A percentile compares a stretch with the other conserved stretches of the same genome.
Evolutionary conservation across 2,888 invertebrate genomes (phyloP).

Genomic region (Lamellibrachia satsuma): DNA sequence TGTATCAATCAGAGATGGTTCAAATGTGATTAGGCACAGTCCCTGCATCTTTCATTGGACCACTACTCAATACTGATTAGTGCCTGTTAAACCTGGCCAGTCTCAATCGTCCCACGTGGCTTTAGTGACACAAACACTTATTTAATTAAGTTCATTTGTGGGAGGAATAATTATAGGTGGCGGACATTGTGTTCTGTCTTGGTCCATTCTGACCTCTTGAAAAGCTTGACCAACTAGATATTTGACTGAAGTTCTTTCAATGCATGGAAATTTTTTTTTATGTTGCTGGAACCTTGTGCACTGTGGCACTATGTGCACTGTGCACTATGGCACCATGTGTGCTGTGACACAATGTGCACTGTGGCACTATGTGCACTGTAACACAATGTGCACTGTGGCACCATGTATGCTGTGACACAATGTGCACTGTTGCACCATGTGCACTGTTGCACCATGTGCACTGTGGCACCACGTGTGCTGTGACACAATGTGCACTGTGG

Average conservation of each 20-base stretch:
- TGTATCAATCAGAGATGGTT: neutral
- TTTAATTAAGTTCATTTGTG: slow-evolving; percentile 17
- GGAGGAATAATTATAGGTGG: neutral
- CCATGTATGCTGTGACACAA: too few relatives aligned
- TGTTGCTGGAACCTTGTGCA: neutral
- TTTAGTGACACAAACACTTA: neutral
- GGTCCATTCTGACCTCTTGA: neutral
- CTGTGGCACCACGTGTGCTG: too few relatives aligned
- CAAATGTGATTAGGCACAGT: neutral
- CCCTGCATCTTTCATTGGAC: neutral
- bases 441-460: too few relatives aligned
- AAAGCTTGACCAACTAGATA: neutral
- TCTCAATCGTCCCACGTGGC: neutral
- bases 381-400: too few relatives aligned
- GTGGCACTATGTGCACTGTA: too few relatives aligned
- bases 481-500: neutral
- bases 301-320: neutral
- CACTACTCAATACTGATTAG: neutral
- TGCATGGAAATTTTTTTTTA: neutral
- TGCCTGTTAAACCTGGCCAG: neutral
- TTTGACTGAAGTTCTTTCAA: neutral
- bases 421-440: too few relatives aligned
- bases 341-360: too few relatives aligned
- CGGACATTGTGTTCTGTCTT: neutral
- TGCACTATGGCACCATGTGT: too few relatives aligned